A percentile compares a stretch with the other conserved stretches of the same genome.
Conservation (phyloP, 2,888 invertebrate genomes). For the Oeneis ivallda region DNA sequence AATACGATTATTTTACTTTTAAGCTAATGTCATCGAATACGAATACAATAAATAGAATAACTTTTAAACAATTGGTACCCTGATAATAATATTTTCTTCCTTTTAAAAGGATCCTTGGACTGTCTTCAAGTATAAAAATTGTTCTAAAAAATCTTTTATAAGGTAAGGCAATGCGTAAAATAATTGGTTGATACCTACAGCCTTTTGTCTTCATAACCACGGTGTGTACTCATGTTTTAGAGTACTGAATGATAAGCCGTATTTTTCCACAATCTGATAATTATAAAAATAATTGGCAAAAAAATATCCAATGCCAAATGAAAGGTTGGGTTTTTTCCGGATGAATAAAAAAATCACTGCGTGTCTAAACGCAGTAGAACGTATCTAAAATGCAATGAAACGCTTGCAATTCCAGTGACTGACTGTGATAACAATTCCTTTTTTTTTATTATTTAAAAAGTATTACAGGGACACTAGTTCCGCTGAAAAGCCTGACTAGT, state of each 20-base stretch:
- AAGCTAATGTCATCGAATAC: no score
- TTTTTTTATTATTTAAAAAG: neutral
- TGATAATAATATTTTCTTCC: no score
- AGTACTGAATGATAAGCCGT: neutral
- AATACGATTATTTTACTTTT: no score
- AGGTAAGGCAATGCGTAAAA: no score
- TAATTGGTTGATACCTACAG: neutral
- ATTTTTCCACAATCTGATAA: neutral
- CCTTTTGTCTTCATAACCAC: neutral
- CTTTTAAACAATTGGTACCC: no score
- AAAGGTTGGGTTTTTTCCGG: constrained; percentile 13
- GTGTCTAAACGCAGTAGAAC: constrained; percentile 3
- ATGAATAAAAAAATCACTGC: constrained; percentile 11
- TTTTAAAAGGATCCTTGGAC: no score
- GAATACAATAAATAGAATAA: no score
- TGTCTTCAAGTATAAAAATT: no score
- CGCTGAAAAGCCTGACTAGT: no score
- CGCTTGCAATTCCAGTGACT: neutral
- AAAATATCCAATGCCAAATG: constrained; percentile 12
- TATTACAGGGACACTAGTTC: no score
- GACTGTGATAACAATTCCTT: neutral
- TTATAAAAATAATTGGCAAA: neutral
- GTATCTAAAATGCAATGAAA: constrained; percentile 15
- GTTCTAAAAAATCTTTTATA: no score
- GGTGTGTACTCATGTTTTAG: no score